Evolutionary conservation across 2,113 vertebrate species (phyloP).

Genomic region (Ibidorhyncha struthersii): DNA sequence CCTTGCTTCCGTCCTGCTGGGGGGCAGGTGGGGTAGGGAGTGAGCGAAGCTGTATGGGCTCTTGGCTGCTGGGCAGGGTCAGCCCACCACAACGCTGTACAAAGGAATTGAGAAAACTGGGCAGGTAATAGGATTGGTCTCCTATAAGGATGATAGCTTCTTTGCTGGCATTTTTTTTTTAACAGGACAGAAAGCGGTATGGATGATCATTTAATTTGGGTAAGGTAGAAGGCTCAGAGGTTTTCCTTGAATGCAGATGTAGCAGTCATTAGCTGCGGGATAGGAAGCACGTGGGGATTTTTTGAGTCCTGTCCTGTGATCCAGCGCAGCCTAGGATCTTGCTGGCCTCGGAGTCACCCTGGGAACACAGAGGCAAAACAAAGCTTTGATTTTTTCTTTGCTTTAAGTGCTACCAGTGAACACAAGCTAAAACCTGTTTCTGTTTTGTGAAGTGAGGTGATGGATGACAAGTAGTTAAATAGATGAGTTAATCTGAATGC

Average conservation of each 20-base stretch:
- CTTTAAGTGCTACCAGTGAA: background rate
- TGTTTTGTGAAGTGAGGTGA: background rate
- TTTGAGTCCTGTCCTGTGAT: background rate
- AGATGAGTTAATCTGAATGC: background rate
- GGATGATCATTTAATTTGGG: background rate
- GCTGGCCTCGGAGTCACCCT: background rate
- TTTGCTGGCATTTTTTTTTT: background rate
- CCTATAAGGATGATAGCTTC: background rate
- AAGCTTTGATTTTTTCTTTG: background rate
- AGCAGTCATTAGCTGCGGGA: background rate
- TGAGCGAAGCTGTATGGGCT: rapidly evolving
- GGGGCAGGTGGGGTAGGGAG: background rate
- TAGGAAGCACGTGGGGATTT: background rate
- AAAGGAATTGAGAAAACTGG: background rate
- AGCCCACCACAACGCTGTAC: background rate
- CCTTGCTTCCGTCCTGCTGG: rapidly evolving
- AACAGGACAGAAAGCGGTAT: background rate
- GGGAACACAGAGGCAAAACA: background rate
- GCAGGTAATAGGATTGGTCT: background rate
- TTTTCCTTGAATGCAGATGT: background rate
- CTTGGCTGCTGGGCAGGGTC: background rate
- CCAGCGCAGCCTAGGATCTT: background rate
- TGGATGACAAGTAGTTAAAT: background rate
- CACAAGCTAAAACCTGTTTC: background rate
- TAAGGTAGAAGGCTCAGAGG: background rate